phyloP scores from a whole-genome alignment of 2,888 invertebrate species.

The Drosophila hawaiiensis region DNA sequence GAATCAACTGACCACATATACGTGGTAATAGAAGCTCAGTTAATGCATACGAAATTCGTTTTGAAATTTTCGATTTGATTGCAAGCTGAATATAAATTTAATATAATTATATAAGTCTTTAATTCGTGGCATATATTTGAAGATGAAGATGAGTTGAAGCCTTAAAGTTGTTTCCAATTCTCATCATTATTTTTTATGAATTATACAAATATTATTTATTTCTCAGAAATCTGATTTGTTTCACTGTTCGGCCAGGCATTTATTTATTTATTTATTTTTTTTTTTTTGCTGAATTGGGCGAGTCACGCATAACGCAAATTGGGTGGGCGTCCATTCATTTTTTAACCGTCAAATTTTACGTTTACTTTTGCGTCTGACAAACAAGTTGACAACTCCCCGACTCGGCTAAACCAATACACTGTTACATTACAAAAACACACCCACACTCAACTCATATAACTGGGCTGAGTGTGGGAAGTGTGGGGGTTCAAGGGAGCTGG shows the following conservation, averaged over 20 bases:
- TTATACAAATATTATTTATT: not conserved
- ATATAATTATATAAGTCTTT: not conserved
- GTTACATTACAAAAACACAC: conserved; percentile 28
- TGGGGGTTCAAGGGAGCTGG: not conserved
- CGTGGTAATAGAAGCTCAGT: not conserved
- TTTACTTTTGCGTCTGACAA: conserved; percentile 43
- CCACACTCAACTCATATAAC: conserved; percentile 41
- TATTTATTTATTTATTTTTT: not conserved
- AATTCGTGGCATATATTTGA: not conserved
- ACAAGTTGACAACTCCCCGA: conserved; percentile 57
- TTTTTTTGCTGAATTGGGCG: conserved; percentile 41
- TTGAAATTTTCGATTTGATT: not conserved
- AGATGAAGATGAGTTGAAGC: not conserved
- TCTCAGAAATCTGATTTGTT: not conserved
- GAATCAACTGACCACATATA: not conserved
- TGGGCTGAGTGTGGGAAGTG: not conserved
- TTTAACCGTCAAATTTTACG: conserved; percentile 42
- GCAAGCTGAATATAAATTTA: not conserved
- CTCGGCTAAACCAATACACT: conserved; percentile 35
- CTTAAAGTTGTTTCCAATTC: not conserved
- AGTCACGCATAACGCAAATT: conserved; percentile 52
- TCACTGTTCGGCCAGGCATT: not conserved
- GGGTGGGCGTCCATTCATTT: conserved; percentile 51
- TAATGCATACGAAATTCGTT: not conserved
- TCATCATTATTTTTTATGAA: not conserved